These are phyloP conservation scores for Orthosia gothica DNA, from an alignment of 2,888 invertebrate species.

Conservation along the genomic window DNA sequence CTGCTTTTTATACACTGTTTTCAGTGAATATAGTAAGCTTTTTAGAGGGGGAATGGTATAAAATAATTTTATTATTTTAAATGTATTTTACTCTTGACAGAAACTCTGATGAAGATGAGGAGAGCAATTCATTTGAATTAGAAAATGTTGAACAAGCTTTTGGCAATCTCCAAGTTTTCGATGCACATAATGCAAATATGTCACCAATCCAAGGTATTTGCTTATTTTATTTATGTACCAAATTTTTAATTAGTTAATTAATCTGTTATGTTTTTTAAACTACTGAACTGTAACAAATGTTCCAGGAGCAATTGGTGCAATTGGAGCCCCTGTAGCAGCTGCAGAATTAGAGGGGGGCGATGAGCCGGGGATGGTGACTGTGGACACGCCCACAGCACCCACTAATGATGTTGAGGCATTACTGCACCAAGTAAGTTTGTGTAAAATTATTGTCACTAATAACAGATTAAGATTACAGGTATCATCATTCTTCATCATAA, in stretches of 20 bases:
- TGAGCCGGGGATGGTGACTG: constrained; percentile 94
- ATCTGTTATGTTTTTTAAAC: neutral
- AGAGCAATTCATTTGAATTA: constrained; percentile 92
- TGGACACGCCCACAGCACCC: constrained; percentile 94
- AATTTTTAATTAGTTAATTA: too few species aligned
- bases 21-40: too few species aligned
- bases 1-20: too few species aligned
- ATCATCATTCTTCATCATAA: neutral
- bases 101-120: constrained; percentile 92
- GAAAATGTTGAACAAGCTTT: constrained; percentile 91
- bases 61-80: neutral
- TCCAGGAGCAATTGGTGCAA: constrained; percentile 83
- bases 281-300: neutral
- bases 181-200: constrained; percentile 90
- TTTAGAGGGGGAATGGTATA: too few species aligned
- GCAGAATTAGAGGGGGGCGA: constrained; percentile 97
- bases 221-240: neutral
- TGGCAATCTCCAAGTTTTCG: constrained; percentile 91
- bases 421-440: constrained; percentile 92
- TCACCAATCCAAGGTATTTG: constrained; percentile 87
- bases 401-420: constrained; percentile 93
- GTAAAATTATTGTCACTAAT: neutral
- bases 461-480: neutral
- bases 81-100: constrained; percentile 68
- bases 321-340: constrained; percentile 91